phyloP scores from a whole-genome alignment of 1,140 invertebrate species.

The Drosophila subobscura region DNA sequence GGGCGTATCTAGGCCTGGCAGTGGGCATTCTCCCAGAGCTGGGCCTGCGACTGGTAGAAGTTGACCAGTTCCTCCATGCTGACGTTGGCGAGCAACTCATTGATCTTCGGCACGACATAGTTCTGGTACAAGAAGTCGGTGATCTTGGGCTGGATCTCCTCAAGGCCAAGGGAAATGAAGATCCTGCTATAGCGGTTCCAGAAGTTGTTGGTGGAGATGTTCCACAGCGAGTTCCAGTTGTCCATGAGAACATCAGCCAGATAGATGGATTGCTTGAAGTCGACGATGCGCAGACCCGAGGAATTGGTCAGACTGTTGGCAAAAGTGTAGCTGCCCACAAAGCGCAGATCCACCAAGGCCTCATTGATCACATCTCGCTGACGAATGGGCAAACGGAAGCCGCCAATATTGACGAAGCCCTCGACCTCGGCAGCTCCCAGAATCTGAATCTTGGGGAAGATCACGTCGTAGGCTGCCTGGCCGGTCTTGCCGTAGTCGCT shows the following conservation, averaged over 20 bases:
- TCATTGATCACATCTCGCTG: conserved; percentile 56
- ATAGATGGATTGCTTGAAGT: conserved; percentile 52
- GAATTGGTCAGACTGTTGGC: conserved; percentile 30
- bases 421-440: conserved; percentile 51
- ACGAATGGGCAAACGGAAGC: conserved; percentile 23
- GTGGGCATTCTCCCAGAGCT: conserved; percentile 13
- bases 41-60: conserved; percentile 1
- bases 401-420: conserved; percentile 42
- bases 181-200: conserved; percentile 28
- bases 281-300: conserved; percentile 42
- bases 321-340: conserved; percentile 57
- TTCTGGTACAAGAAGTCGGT: conserved; percentile 26
- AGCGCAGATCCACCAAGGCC: conserved; percentile 54
- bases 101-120: conserved; percentile 31
- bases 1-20: background rate
- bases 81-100: conserved; percentile 35
- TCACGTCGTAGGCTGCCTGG: conserved; percentile 44
- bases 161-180: conserved; percentile 4
- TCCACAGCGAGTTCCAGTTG: conserved; percentile 66
- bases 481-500: conserved; percentile 44
- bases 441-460: conserved; percentile 55
- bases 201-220: conserved; percentile 59
- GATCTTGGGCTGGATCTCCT: conserved; percentile 48
- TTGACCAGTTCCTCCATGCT: conserved; percentile 52
- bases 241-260: conserved; percentile 43